Evolutionary conservation across 1,140 invertebrate genomes (phyloP).

Genomic region (Contarinia nasturtii): DNA sequence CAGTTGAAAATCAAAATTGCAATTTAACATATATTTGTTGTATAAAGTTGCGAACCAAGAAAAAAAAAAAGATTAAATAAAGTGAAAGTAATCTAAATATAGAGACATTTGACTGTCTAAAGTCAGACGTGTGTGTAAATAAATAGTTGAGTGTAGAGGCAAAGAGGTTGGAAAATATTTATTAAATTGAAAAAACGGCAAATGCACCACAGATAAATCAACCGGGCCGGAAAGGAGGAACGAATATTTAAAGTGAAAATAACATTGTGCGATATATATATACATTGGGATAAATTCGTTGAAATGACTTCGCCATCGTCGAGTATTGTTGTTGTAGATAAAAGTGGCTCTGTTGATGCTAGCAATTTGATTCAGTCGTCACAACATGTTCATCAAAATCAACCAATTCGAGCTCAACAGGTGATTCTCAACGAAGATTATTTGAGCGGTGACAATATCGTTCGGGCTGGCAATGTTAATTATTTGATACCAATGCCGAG

Average conservation of each 20-base stretch:
- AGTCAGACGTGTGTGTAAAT: too few relatives aligned
- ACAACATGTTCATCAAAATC: neutral
- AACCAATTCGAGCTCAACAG: neutral
- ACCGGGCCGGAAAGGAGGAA: neutral
- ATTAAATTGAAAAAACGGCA: neutral
- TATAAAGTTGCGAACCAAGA: too few relatives aligned
- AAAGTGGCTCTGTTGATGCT: neutral
- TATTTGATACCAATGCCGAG: neutral
- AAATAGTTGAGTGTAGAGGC: too few relatives aligned
- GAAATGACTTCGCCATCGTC: constrained; percentile 8
- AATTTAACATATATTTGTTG: too few relatives aligned
- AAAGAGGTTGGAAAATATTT: neutral
- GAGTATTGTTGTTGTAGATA: constrained; percentile 9
- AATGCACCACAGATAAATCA: neutral
- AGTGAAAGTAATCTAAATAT: too few relatives aligned
- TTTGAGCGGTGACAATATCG: neutral
- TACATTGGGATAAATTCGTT: neutral
- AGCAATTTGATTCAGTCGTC: constrained; percentile 1
- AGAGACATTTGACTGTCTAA: too few relatives aligned
- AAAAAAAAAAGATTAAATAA: too few relatives aligned
- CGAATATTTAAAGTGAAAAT: neutral
- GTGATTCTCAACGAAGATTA: neutral
- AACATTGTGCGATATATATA: neutral
- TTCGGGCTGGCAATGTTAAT: neutral
- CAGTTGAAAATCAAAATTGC: too few relatives aligned